Conservation (phyloP, 2,113 vertebrate species). For the Xenotilapia caudafasciata region DNA sequence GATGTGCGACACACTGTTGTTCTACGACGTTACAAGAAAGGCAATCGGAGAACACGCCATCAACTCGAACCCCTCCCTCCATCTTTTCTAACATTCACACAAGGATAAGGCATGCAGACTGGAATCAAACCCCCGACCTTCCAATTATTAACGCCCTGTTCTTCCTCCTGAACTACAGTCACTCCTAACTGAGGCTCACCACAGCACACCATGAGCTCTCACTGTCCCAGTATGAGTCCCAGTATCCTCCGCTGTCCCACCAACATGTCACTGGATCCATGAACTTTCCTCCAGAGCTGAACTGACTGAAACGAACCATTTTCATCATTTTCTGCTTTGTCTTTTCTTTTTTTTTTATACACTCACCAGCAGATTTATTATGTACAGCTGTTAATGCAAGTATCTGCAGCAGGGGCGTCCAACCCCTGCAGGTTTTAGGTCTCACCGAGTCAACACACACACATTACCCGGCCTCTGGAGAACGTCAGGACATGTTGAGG, state of each 20-base stretch:
- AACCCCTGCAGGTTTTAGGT: background rate
- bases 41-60: background rate
- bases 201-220: fast-evolving
- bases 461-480: background rate
- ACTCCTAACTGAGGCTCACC: fast-evolving
- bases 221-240: background rate
- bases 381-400: background rate
- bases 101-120: background rate
- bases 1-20: background rate
- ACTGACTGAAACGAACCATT: background rate
- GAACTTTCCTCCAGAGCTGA: background rate
- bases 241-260: background rate
- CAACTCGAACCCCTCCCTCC: background rate
- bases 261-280: background rate
- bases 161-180: background rate
- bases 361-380: background rate
- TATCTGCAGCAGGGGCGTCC: background rate
- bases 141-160: fast-evolving
- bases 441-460: background rate
- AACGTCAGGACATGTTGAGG: background rate
- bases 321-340: background rate
- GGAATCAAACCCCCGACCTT: background rate
- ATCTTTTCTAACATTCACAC: background rate
- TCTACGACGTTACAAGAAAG: background rate
- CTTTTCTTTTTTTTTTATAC: fast-evolving